Evolutionary conservation across 64 coral and sea anemone species (phyloP).

Genomic region (Catalaphyllia jardinei): DNA sequence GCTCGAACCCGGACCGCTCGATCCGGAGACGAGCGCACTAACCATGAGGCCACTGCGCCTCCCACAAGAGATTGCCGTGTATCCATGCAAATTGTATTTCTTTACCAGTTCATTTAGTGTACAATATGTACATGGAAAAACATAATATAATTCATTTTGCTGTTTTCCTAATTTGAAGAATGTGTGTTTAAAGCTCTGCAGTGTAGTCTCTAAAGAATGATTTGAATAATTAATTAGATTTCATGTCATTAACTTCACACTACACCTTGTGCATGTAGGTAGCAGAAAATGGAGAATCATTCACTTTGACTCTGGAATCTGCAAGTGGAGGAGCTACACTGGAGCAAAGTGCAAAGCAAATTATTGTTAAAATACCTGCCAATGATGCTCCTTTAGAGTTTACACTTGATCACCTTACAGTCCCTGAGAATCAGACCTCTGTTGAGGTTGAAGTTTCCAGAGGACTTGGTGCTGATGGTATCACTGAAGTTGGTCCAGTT

Average conservation of each 20-base stretch:
- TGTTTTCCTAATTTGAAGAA: too few species aligned
- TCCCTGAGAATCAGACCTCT: conserved; percentile 74
- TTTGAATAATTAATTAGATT: too few species aligned
- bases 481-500: conserved; percentile 56
- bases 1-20: too few species aligned
- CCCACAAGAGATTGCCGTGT: too few species aligned
- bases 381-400: conserved; percentile 90
- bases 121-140: too few species aligned
- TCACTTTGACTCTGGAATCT: conserved; percentile 59
- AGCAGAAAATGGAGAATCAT: conserved; percentile 73
- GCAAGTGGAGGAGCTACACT: conserved; percentile 63
- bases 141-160: too few species aligned
- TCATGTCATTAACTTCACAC: not conserved
- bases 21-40: too few species aligned
- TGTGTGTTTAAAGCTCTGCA: too few species aligned
- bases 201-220: too few species aligned
- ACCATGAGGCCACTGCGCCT: too few species aligned
- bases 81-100: too few species aligned
- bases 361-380: conserved; percentile 70
- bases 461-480: conserved; percentile 68
- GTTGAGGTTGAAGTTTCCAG: conserved; percentile 73
- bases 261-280: conserved; percentile 5
- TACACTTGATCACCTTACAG: conserved; percentile 47
- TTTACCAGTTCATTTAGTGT: too few species aligned
- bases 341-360: conserved; percentile 40